A percentile compares a stretch with the other conserved stretches of the same genome.
phyloP scores from a whole-genome alignment of 2,113 vertebrate species.

The Grus americana region DNA sequence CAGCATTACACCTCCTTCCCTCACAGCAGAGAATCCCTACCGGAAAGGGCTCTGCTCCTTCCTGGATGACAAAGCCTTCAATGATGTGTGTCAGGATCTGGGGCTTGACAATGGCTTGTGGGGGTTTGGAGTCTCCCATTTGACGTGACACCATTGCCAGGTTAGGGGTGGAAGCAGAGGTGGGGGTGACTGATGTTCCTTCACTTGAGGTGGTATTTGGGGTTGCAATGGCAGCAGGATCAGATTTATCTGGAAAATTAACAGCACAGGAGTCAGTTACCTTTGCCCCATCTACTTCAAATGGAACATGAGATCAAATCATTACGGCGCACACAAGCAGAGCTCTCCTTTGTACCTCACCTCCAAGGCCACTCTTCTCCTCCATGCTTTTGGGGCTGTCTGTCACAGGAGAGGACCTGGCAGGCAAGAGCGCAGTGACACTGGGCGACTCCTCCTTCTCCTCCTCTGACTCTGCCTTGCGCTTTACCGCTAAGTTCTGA shows the following conservation, averaged over 20 bases:
- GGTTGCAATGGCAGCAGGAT: slow-evolving; percentile 44
- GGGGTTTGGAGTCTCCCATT: slow-evolving; percentile 84
- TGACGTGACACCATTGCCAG: slow-evolving; percentile 78
- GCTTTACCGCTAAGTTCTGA: slow-evolving; percentile 73
- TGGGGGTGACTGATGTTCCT: slow-evolving; percentile 33
- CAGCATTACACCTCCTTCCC: background rate
- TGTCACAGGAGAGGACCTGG: slow-evolving; percentile 68
- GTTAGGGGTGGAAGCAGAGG: slow-evolving; percentile 62
- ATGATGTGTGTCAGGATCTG: slow-evolving; percentile 99
- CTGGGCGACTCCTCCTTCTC: slow-evolving; percentile 61
- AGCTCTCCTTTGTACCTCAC: slow-evolving; percentile 51
- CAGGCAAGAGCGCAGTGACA: slow-evolving; percentile 54
- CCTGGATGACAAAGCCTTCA: slow-evolving; percentile 98
- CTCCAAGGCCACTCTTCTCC: slow-evolving; percentile 72
- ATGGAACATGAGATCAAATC: background rate
- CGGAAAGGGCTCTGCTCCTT: slow-evolving; percentile 97
- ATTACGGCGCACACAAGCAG: background rate
- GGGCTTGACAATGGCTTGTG: slow-evolving; percentile 97
- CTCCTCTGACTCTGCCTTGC: slow-evolving; percentile 80
- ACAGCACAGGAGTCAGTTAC: background rate
- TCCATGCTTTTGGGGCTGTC: slow-evolving; percentile 73
- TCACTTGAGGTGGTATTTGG: slow-evolving; percentile 54
- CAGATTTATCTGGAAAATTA: slow-evolving; percentile 73
- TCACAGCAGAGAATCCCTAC: slow-evolving; percentile 71
- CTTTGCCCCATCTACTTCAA: background rate